Conservation (phyloP, 2,113 vertebrate genomes). For the Cacatua alba region DNA sequence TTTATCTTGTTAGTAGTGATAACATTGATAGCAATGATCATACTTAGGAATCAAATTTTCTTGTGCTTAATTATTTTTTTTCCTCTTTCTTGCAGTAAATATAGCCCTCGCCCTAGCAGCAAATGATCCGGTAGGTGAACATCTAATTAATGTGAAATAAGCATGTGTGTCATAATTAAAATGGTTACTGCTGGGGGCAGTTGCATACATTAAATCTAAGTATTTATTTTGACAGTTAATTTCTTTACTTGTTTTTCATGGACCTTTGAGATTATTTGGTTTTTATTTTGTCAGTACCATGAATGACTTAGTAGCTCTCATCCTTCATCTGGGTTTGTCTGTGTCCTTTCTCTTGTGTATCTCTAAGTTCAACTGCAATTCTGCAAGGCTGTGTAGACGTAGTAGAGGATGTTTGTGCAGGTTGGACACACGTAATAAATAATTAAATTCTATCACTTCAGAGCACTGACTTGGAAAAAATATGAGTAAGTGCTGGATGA, state of each 20-base stretch:
- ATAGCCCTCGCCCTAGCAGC: slow-evolving; percentile 88
- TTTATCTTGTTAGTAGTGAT: background rate
- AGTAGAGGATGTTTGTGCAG: background rate
- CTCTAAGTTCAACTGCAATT: background rate
- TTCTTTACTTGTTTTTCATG: background rate
- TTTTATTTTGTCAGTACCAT: background rate
- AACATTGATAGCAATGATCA: background rate
- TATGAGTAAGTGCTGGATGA: background rate
- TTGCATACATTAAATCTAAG: background rate
- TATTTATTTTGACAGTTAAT: background rate
- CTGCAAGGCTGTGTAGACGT: background rate
- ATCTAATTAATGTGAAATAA: slow-evolving; percentile 1
- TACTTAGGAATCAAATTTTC: slow-evolving; percentile 12
- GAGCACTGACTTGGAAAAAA: background rate
- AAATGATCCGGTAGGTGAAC: slow-evolving; percentile 85
- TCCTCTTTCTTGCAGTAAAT: slow-evolving; percentile 85
- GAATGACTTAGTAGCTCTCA: background rate
- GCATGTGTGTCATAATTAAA: background rate
- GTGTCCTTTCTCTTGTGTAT: background rate
- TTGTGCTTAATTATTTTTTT: slow-evolving; percentile 3
- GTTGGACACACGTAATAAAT: background rate
- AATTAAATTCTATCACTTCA: background rate
- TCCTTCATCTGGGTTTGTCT: background rate
- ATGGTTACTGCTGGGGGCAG: background rate
- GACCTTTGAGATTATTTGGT: background rate